Evolutionary conservation across 2,797 vertebrate species (phyloP), one percentile per base, ranked within the genome.

Genomic region (Fratercula arctica): DNA sequence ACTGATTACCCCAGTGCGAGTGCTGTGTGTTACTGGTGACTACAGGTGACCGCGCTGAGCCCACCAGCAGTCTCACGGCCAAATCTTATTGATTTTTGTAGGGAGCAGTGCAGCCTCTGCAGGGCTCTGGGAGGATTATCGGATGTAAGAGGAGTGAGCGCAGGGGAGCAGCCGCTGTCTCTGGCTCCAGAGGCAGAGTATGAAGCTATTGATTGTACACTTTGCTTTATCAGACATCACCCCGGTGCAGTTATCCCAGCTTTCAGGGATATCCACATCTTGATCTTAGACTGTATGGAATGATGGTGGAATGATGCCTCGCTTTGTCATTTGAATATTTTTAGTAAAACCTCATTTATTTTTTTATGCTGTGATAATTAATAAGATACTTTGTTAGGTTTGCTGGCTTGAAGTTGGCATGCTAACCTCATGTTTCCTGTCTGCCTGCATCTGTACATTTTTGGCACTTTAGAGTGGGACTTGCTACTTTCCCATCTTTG

Each of bases 61-160:
- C 68, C 75, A 63, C 73, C 87, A 85, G 50, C 82, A 79, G 35
- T 45, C 73, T 88, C 67, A 37, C 69, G 68, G 69, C 53, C 84
- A 84, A 86, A 63, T 26, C 79, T 50, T 54, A 76, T 5, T 76
- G 89, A 88, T 90, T 81, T 95, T 56, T 79, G n/a, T 28, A 67
- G 67, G 76, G 77, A 90, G 78, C 84, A 29, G 48, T 35, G 77
- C 91, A 94, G 77, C 68, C 60, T 90, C 72, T 91, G 63, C 74
- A 70, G 93, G 80, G 81, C 83, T 90, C 77, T 67, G 61, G 48
- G n/a, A 50, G 75, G 81, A 90, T 94, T 95, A 77, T 83, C 37
- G 74, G 72, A 39, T 51, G 84, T 94, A 57, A 87, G 45, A 91
- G 20, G 53, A 87, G 48, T 64, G 68, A 94, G 86, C 16, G 21